A percentile compares a stretch with the other conserved stretches of the same genome.
Evolutionary conservation across 2,888 invertebrate genomes (phyloP).

Genomic region (Agonum fuliginosum): DNA sequence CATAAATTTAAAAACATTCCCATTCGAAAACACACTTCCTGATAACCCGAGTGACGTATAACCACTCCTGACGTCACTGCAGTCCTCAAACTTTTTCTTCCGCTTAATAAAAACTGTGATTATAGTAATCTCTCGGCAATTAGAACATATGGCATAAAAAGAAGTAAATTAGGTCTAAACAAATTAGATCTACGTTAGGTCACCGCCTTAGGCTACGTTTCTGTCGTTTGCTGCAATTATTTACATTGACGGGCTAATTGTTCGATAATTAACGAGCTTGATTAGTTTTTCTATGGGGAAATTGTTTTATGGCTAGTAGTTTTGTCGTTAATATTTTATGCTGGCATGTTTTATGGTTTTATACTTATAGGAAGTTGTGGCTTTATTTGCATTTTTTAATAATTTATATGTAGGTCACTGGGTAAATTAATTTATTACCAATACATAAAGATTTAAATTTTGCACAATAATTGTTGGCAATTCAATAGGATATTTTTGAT

Average conservation of each 20-base stretch:
- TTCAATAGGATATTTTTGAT: no score
- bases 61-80: not conserved
- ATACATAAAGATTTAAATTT: no score
- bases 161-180: not conserved
- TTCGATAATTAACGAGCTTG: not conserved
- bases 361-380: no score
- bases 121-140: not conserved
- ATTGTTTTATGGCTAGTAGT: not conserved
- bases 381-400: no score
- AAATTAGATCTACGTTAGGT: constrained; percentile 6
- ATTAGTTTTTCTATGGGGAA: not conserved
- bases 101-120: not conserved
- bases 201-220: not conserved
- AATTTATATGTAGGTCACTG: no score
- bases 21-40: not conserved
- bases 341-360: no score
- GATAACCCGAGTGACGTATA: not conserved
- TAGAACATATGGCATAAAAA: not conserved
- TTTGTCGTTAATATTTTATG: no score
- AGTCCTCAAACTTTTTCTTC: not conserved
- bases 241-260: not conserved
- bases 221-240: not conserved
- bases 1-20: not conserved
- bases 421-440: no score
- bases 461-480: no score